Percentiles rank a stretch among this genome's conserved stretches.
Evolutionary conservation across 2,888 invertebrate genomes (phyloP).

Genomic region (Hypomecis punctinalis): DNA sequence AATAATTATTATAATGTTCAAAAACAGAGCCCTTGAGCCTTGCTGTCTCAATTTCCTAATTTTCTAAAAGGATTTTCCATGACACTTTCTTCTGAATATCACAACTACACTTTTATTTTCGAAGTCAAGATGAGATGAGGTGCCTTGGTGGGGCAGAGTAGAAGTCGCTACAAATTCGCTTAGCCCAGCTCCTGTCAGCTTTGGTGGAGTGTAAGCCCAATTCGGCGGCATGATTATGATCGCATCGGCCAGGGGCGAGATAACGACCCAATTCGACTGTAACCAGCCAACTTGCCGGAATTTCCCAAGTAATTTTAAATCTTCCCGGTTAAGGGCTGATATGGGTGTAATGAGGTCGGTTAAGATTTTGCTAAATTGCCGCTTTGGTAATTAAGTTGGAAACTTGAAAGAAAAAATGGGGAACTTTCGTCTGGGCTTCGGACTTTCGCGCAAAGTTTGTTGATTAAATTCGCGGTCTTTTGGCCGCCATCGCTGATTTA

Average conservation of each 20-base stretch:
- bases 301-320: conserved; percentile 37
- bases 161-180: too few relatives aligned
- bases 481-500: conserved; percentile 4
- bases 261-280: conserved; percentile 29
- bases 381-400: conserved; percentile 25
- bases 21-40: too few relatives aligned
- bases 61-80: too few relatives aligned
- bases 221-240: conserved; percentile 11
- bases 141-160: too few relatives aligned
- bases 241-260: conserved; percentile 20
- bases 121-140: too few relatives aligned
- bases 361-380: conserved; percentile 34
- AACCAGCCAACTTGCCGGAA: conserved; percentile 33
- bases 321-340: conserved; percentile 31
- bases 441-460: conserved; percentile 20
- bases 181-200: too few relatives aligned
- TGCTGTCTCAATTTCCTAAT: too few relatives aligned
- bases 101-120: too few relatives aligned
- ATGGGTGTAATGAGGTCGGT: conserved; percentile 31
- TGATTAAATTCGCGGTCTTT: conserved; percentile 21
- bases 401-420: conserved; percentile 22
- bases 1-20: too few relatives aligned
- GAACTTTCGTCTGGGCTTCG: conserved; percentile 11
- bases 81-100: too few relatives aligned
- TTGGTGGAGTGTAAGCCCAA: too few relatives aligned